A percentile compares a stretch with the other conserved stretches of the same genome.
Conservation (phyloP, 2,113 vertebrate genomes). For the Capreolus pygargus region DNA sequence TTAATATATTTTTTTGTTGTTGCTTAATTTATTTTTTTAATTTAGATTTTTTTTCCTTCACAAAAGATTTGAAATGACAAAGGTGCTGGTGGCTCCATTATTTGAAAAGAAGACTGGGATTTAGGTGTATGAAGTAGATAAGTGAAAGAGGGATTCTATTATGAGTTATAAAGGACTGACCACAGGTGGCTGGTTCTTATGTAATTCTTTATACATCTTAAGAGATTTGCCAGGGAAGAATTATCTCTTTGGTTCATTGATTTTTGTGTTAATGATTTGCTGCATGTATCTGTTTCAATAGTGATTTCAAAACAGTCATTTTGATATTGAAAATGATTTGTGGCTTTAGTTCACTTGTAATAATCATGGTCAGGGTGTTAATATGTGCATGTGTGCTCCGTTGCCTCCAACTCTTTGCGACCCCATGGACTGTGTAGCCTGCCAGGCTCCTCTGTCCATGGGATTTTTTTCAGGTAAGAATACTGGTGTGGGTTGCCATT, state of each 20-base stretch:
- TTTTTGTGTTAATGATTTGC: constrained; percentile 32
- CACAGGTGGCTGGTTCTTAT: not conserved
- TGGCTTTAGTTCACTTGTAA: not conserved
- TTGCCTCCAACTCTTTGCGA: not conserved
- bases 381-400: not conserved
- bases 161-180: not conserved
- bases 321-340: constrained; percentile 8
- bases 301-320: constrained; percentile 33
- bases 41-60: constrained; percentile 20
- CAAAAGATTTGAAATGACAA: not conserved
- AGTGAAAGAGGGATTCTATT: not conserved
- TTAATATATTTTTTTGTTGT: not conserved
- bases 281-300: not conserved
- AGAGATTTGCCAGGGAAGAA: constrained; percentile 13
- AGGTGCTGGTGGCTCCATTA: not conserved
- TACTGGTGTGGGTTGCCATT: not conserved
- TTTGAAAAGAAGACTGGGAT: constrained; percentile 18
- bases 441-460: not conserved
- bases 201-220: not conserved
- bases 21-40: not conserved
- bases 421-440: not conserved
- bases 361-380: not conserved
- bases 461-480: not conserved
- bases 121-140: not conserved
- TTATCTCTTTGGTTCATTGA: constrained; percentile 5